Percentiles rank a stretch among this genome's conserved stretches.
phyloP scores from a whole-genome alignment of 1,140 invertebrate genomes.

The Cylas formicarius region DNA sequence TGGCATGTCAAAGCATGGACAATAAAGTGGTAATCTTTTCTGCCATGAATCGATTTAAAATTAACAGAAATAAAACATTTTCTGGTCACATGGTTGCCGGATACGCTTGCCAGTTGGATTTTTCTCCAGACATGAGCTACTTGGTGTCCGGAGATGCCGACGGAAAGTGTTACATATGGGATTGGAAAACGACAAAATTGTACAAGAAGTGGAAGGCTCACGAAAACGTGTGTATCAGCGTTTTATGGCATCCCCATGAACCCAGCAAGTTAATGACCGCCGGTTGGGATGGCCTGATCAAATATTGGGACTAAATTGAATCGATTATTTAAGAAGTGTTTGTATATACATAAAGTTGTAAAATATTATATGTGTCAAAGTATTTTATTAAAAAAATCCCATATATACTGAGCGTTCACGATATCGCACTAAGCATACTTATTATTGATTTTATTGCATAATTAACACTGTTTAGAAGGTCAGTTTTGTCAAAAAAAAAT shows the following conservation, averaged over 20 bases:
- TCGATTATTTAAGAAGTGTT: too few species aligned
- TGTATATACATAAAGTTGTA: too few species aligned
- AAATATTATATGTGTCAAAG: too few species aligned
- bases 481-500: too few species aligned
- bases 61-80: constrained; percentile 97
- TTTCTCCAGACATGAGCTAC: constrained; percentile 99
- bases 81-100: constrained; percentile 97
- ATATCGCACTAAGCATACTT: too few species aligned
- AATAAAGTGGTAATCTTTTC: constrained; percentile 99
- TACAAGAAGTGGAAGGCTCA: constrained; percentile 99
- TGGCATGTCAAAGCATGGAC: constrained; percentile 98
- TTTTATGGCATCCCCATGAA: constrained; percentile 98
- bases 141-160: constrained; percentile 98
- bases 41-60: constrained; percentile 92
- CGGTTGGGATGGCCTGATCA: constrained; percentile 97
- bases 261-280: constrained; percentile 92
- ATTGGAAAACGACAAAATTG: constrained; percentile 98
- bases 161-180: constrained; percentile 98
- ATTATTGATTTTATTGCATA: too few species aligned
- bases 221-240: constrained; percentile 91
- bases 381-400: too few species aligned
- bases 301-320: constrained; percentile 95
- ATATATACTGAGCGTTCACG: too few species aligned
- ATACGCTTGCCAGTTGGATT: constrained; percentile 95
- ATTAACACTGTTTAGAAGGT: too few species aligned